phyloP scores from a whole-genome alignment of 30 jellyfish, hydroid and myxozoan species.

The Aurelia aurita complex sp. Pacific region DNA sequence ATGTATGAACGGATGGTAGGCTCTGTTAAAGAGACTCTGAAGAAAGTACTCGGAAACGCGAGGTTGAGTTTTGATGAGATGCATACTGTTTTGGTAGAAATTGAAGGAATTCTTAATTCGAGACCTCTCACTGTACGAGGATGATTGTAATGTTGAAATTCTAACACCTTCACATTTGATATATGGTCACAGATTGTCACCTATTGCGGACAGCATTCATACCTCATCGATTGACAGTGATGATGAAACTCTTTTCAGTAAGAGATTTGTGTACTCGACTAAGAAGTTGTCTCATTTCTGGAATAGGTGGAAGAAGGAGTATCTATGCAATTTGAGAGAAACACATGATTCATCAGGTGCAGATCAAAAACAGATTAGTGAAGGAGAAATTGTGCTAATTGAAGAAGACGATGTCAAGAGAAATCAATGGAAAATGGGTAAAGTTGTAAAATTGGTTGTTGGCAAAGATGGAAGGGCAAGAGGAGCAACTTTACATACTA shows the following conservation, averaged over 20 bases:
- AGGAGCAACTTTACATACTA: slow-evolving; percentile 37
- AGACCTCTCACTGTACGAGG: neutral
- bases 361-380: neutral
- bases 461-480: slow-evolving; percentile 41
- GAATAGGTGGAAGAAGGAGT: slow-evolving; percentile 58
- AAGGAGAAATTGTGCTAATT: slow-evolving; percentile 38
- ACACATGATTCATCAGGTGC: slow-evolving; percentile 3
- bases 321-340: slow-evolving; percentile 50
- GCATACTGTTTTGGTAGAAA: slow-evolving; percentile 27
- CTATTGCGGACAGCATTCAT: neutral
- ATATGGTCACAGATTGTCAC: slow-evolving; percentile 9
- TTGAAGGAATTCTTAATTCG: slow-evolving; percentile 20
- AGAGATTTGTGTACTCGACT: slow-evolving; percentile 9
- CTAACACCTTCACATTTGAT: slow-evolving; percentile 38
- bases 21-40: neutral
- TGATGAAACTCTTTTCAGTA: slow-evolving; percentile 7
- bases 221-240: neutral
- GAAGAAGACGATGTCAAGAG: slow-evolving; percentile 37
- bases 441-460: slow-evolving; percentile 10
- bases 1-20: slow-evolving; percentile 26
- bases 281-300: slow-evolving; percentile 34
- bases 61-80: slow-evolving; percentile 21
- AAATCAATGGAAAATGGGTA: slow-evolving; percentile 34
- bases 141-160: slow-evolving; percentile 9
- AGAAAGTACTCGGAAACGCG: slow-evolving; percentile 35